A percentile compares a stretch with the other conserved stretches of the same genome.
Conservation (phyloP, 2,113 vertebrate species). For the Microtus montanus region DNA sequence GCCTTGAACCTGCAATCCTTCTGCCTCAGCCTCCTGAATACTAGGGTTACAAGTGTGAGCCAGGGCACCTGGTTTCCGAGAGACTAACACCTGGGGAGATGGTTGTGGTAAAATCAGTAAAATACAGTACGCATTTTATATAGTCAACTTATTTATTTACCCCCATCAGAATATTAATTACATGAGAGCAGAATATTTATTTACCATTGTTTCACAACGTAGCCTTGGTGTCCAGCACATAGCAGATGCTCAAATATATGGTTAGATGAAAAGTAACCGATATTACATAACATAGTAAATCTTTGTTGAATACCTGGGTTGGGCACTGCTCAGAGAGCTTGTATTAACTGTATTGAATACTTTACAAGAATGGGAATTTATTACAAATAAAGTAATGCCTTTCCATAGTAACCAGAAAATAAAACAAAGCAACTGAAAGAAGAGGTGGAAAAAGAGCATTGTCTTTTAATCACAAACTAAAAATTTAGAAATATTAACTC, state of each 20-base stretch:
- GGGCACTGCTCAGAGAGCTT: background rate
- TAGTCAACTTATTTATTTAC: background rate
- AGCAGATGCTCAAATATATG: background rate
- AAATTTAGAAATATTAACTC: background rate
- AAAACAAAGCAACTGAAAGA: slow-evolving; percentile 5
- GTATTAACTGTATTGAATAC: slow-evolving; percentile 1
- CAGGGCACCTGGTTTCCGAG: background rate
- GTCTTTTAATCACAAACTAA: slow-evolving; percentile 26
- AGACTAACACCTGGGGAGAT: background rate
- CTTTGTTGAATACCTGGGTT: background rate
- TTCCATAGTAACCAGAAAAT: background rate
- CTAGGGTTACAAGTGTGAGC: background rate
- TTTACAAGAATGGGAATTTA: slow-evolving; percentile 30
- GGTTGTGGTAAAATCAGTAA: background rate
- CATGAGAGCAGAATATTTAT: background rate
- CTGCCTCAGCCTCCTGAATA: background rate
- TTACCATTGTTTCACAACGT: background rate
- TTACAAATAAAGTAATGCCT: slow-evolving; percentile 25
- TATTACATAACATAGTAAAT: background rate
- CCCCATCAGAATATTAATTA: background rate
- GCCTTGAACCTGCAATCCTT: background rate
- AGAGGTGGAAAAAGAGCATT: background rate
- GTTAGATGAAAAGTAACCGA: background rate
- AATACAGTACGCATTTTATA: background rate
- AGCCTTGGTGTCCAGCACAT: background rate